Evolutionary conservation across 2,888 invertebrate species (phyloP).

Genomic region (Osmoderma eremita): DNA sequence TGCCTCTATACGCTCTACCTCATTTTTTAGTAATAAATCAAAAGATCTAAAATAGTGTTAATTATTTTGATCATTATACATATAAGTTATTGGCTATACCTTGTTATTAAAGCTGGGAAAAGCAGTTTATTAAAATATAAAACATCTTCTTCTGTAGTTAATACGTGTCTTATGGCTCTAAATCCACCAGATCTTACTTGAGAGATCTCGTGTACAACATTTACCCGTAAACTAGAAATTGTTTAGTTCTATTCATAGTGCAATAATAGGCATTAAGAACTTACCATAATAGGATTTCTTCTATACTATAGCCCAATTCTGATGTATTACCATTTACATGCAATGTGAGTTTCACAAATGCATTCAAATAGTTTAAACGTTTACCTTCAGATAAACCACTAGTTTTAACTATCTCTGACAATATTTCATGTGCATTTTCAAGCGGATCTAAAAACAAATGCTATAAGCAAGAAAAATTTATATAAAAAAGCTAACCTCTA

Average conservation of each 20-base stretch:
- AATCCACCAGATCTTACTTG: constrained; percentile 90
- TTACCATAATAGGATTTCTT: constrained; percentile 87
- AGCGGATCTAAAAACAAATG: constrained; percentile 62
- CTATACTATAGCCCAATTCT: constrained; percentile 77
- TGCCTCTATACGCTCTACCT: constrained; percentile 92
- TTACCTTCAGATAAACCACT: constrained; percentile 77
- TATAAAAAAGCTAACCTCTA: constrained; percentile 61
- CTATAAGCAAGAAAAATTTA: constrained; percentile 4
- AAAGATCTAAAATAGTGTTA: constrained; percentile 73
- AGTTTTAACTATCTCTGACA: constrained; percentile 72
- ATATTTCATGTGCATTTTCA: constrained; percentile 73
- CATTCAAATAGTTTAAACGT: constrained; percentile 88
- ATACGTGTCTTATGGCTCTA: constrained; percentile 85
- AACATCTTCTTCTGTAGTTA: constrained; percentile 82
- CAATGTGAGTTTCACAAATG: constrained; percentile 81
- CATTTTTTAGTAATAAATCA: constrained; percentile 89
- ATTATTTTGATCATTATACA: neutral
- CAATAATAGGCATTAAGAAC: constrained; percentile 60
- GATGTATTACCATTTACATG: constrained; percentile 70
- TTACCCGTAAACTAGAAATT: constrained; percentile 80
- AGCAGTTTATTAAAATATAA: constrained; percentile 82
- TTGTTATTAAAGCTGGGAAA: constrained; percentile 84
- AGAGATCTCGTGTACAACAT: constrained; percentile 86
- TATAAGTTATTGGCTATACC: constrained; percentile 62
- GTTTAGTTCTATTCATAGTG: constrained; percentile 44